Evolutionary conservation across 1,140 invertebrate genomes (phyloP), one percentile per base, ranked within the genome.

Genomic region (Bombus soroeensis): DNA sequence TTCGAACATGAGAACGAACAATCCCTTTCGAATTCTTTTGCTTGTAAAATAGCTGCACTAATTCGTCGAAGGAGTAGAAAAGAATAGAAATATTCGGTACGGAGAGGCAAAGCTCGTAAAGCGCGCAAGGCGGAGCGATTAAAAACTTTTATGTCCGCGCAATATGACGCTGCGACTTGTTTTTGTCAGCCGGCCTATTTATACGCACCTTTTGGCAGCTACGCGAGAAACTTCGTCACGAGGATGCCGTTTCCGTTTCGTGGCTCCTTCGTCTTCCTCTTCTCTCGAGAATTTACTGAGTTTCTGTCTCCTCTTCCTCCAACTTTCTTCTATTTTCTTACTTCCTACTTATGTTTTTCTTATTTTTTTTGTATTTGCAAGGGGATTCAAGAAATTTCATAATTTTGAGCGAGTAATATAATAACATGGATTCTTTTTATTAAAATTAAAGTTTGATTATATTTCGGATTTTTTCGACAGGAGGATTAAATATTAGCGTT

Each of bases 161-260:
- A 59, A 87, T 68, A 66, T 74, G 81, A 76, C 53, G 39, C 66
- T 73, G 47, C 85, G 81, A 71, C 74, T 87, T 87, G 85, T 87
- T 87, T 87, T 87, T 87, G 85, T 87, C 85, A 83, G 70, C n/a
- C 81, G 37, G 66, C 53, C 85, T 87, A 87, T 87, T 87, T 83
- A 87, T 87, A 87, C 53, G 53, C 81, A 53, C 39, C 68, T 87
- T 83, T 87, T 87, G 85, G 85, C 85, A 87, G 68, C 73, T 10
- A 64, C 66, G 72, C 81, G 73, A 83, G 66, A 71, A 72, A 87
- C 74, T 66, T 83, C 78, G 83, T 74, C 78, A 74, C 71, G 77
- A 53, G 32, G 59, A 73, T 81, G 59, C 25, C 25, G 28, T 39
- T 25, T 64, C 41, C 53, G 70, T 74, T 39, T 15, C 47, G n/a